A percentile compares a stretch with the other conserved stretches of the same genome.
phyloP scores from a whole-genome alignment of 2,888 invertebrate species.

The Cryptocephalus primarius region DNA sequence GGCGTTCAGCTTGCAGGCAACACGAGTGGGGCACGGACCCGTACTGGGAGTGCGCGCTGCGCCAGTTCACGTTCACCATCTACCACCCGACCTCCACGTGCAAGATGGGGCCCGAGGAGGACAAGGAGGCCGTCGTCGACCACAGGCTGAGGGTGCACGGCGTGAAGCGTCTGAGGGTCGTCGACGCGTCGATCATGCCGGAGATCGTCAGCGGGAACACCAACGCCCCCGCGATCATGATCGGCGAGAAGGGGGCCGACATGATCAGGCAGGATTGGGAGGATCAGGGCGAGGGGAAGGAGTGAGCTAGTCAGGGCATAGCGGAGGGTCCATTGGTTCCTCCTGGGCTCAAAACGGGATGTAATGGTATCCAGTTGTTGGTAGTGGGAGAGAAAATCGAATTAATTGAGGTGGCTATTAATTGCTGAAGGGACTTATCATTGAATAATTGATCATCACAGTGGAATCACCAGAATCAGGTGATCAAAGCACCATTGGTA shows the following conservation, averaged over 20 bases:
- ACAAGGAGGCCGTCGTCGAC: conserved; percentile 71
- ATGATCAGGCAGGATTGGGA: conserved; percentile 80
- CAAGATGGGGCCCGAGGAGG: conserved; percentile 74
- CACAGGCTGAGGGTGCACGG: conserved; percentile 67
- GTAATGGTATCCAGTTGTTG: too few species aligned
- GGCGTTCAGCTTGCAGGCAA: conserved; percentile 65
- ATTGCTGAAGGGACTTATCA: too few species aligned
- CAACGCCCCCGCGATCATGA: conserved; percentile 83
- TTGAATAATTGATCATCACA: too few species aligned
- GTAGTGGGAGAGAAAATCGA: too few species aligned
- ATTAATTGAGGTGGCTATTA: too few species aligned
- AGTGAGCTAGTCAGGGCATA: too few species aligned
- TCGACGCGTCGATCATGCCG: conserved; percentile 84
- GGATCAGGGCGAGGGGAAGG: conserved; percentile 8
- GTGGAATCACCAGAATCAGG: too few species aligned
- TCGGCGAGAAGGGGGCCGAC: conserved; percentile 81
- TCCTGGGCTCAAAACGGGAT: too few species aligned
- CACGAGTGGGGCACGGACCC: conserved; percentile 63
- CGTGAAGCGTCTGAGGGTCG: conserved; percentile 63
- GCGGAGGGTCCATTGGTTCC: too few species aligned
- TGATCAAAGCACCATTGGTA: too few species aligned
- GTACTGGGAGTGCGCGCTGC: conserved; percentile 77
- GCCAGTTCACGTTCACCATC: conserved; percentile 70
- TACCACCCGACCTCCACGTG: conserved; percentile 79
- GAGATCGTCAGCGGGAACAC: conserved; percentile 82